Base-by-base conservation (phyloP, 1,140 invertebrate species). In the Gonioctena quinquepunctata region DNA sequence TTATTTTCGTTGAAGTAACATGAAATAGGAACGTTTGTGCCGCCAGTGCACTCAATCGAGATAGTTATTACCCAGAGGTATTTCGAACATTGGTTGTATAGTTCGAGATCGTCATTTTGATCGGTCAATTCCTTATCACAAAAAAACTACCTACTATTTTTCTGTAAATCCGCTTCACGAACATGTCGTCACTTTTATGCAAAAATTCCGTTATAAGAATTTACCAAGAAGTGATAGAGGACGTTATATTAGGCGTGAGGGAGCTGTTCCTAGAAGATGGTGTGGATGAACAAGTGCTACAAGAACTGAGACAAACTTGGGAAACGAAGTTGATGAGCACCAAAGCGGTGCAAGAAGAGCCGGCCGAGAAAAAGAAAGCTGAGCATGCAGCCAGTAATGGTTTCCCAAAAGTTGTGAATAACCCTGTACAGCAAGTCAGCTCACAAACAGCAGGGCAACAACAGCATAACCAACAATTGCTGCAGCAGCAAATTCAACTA, bases 251-350 rank as follows among this genome's bases (percentile, higher is more conserved):
- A 16, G 94, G 93, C 78, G 95, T 99, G 2, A 87, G 95, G 67
- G 97, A 99, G 84, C 90, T 92, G 19, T 99, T 99, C 84, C 86
- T 97, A n/a, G 98, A 99, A 81, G 98, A 99, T 83, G 96, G 96
- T 69, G 93, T 99, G 2, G 98, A 99, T 82, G 96, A 99, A 81
- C 96, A 98, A 86, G 94, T 99, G 13, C 85, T 99, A 26, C 90
- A 93, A 78, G 97, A 99, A 82, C 87, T 99, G 42, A 96, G 96
- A 86, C 93, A 96, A 85, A 88, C 94, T 80, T 98, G 96, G 96
- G 95, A 96, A 82, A 89, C 88, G 5, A 97, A 97, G 85, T 83
- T 98, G 65, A 86, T 90, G 71, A 90, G 92, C n/a, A 96, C 93
- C 76, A 96, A 96, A 84, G 95, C 96, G 11, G 89, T 97, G 68